Evolutionary conservation across 2,888 invertebrate species (phyloP), one percentile per base, ranked within the genome.

Genomic region (Acrobasis suavella): DNA sequence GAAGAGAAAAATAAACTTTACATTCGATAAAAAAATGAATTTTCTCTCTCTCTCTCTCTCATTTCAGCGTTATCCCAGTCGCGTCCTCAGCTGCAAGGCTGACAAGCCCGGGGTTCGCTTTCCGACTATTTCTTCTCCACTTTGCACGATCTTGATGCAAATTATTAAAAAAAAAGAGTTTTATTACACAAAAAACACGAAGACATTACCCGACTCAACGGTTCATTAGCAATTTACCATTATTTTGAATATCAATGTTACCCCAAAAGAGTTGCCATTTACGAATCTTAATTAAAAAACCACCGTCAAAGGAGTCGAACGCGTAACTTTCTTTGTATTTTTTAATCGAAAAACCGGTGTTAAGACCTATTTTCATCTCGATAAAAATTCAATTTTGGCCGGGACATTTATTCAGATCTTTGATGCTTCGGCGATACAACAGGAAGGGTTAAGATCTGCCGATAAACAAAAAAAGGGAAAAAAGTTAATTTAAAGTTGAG

Each of bases 371-470:
- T 86, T 81, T 78, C 81, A 91, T 92, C 89, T 76, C 81, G 91
- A 92, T 91, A 91, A 90, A 90, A 91, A 91, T 92, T 91, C 90
- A 90, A 91, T 92, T 89, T 89, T 84, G 77, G 15, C 74, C 75
- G 78, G 78, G 77, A 76, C 83, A 80, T 81, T 83, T 81, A 80
- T 83, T 78, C 76, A 78, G 85, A 83, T 84, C 84, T 82, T 87
- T 87, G 87, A 88, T 89, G 86, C 82, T 87, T 79, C 82, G 80
- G 77, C 86, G 83, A 89, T 88, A 88, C 82, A 83, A 77, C 77
- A 72, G 70, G 77, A 86, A 85, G 89, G 89, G 87, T 89, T 87
- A 85, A 88, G 87, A 90, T 88, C 80, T 78, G 85, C 82, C 85
- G 89, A 91, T 91, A 90, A 88, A 89, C 85, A 87, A 87, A 83